phyloP scores from a whole-genome alignment of 2,888 invertebrate genomes.

The Andrena haemorrhoa region DNA sequence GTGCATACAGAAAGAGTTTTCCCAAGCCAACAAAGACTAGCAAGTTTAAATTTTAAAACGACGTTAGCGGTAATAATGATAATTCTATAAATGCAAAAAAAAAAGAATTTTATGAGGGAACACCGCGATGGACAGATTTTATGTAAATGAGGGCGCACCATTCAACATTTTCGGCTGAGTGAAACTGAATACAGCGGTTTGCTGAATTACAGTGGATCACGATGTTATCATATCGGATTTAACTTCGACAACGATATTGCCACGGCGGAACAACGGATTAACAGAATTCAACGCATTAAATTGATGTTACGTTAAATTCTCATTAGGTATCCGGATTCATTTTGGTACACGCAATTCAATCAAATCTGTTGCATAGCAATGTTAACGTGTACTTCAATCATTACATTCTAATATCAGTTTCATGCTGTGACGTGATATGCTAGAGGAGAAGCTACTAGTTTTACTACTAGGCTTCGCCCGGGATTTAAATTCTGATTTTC shows the following conservation, averaged over 20 bases:
- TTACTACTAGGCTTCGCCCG: too few species aligned
- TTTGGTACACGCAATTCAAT: slow-evolving; percentile 12
- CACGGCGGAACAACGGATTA: background rate
- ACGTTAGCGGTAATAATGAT: too few species aligned
- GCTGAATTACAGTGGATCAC: background rate
- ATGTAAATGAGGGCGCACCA: too few species aligned
- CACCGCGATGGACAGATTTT: too few species aligned
- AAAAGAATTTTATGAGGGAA: too few species aligned
- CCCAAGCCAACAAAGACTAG: too few species aligned
- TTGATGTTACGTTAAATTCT: slow-evolving; percentile 4
- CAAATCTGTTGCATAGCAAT: slow-evolving; percentile 21
- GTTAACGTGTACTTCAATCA: slow-evolving; percentile 34
- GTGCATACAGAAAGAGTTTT: too few species aligned
- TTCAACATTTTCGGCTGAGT: slow-evolving; percentile 48
- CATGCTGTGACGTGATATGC: too few species aligned
- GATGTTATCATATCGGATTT: background rate
- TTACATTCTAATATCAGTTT: slow-evolving; percentile 28
- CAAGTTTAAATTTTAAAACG: too few species aligned
- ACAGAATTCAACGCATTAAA: slow-evolving; percentile 14
- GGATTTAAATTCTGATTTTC: too few species aligned
- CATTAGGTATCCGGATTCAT: slow-evolving; percentile 28
- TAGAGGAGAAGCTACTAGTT: too few species aligned
- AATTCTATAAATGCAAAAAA: too few species aligned
- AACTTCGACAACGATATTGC: slow-evolving; percentile 4
- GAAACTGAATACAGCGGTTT: background rate